Evolutionary conservation across 2,888 invertebrate species (phyloP).

Genomic region (Drosophila stalkeri): DNA sequence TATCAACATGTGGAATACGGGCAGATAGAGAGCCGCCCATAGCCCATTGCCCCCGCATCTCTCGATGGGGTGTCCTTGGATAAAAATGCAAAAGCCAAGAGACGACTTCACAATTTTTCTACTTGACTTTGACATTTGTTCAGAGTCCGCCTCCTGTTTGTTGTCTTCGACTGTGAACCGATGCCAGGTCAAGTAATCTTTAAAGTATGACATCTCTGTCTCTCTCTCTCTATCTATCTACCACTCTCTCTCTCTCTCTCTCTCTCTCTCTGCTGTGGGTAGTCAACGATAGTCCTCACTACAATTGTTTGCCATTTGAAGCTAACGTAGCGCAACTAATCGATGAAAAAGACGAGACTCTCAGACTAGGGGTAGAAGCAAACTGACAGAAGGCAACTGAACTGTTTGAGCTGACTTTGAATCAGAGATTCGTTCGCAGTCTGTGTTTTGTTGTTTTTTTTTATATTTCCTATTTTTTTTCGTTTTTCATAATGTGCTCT

Average conservation of each 20-base stretch:
- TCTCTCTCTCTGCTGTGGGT: neutral
- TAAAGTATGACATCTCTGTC: conserved; percentile 30
- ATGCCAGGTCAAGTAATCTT: conserved; percentile 59
- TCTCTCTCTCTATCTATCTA: neutral
- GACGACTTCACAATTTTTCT: conserved; percentile 63
- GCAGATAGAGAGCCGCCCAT: conserved; percentile 3
- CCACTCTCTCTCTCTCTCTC: neutral
- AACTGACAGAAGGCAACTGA: neutral
- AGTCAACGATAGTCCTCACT: conserved; percentile 8
- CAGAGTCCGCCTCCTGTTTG: conserved; percentile 12
- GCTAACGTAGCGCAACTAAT: conserved; percentile 62
- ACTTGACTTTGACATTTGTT: conserved; percentile 71
- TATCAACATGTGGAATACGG: conserved; percentile 78
- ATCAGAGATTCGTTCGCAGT: conserved; percentile 4
- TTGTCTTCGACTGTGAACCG: conserved; percentile 22
- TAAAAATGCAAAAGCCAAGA: conserved; percentile 63
- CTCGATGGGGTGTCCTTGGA: conserved; percentile 1
- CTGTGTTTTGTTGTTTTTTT: neutral
- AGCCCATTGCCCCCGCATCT: neutral
- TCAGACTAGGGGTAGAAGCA: neutral
- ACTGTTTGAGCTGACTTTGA: conserved; percentile 4
- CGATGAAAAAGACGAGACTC: conserved; percentile 46
- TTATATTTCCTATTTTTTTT: neutral
- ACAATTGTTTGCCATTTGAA: conserved; percentile 33
- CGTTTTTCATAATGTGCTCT: conserved; percentile 25